These are phyloP conservation scores for Hypotaenidia philippensis DNA, from an alignment of 2,797 vertebrate genomes.

Conservation along the genomic window DNA sequence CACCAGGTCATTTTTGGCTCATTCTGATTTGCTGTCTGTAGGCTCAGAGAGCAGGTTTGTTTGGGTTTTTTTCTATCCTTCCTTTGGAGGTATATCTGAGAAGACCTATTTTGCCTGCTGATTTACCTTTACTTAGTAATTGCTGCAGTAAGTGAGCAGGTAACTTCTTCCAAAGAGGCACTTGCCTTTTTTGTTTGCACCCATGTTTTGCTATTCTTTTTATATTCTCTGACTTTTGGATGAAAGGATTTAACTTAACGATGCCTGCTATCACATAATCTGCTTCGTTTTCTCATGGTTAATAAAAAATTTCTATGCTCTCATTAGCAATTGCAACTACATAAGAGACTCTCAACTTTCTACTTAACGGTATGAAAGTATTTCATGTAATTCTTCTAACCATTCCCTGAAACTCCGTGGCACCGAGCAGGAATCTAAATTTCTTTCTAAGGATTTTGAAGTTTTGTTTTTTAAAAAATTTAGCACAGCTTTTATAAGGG, in stretches of 20 bases:
- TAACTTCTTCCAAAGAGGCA: neutral
- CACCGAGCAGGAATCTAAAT: neutral
- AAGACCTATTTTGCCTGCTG: neutral
- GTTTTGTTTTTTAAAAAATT: neutral
- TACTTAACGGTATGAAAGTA: neutral
- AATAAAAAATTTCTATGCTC: neutral
- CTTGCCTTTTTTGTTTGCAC: neutral
- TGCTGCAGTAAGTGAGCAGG: neutral
- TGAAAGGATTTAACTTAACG: neutral
- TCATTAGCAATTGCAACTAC: neutral
- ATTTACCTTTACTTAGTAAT: neutral
- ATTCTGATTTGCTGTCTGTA: neutral
- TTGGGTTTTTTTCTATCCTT: neutral
- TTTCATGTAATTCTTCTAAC: neutral
- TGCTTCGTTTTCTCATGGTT: neutral
- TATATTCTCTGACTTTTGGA: neutral
- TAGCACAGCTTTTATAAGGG: neutral
- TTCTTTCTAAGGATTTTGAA: neutral
- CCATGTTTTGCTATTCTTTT: neutral
- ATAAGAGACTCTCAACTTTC: neutral
- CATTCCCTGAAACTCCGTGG: neutral
- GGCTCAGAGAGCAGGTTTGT: neutral
- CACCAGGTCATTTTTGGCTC: neutral
- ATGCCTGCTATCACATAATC: neutral
- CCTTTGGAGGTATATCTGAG: neutral